These are phyloP conservation scores for Drosophila punjabiensis DNA, from an alignment of 1,140 invertebrate genomes.

Conservation along the genomic window DNA sequence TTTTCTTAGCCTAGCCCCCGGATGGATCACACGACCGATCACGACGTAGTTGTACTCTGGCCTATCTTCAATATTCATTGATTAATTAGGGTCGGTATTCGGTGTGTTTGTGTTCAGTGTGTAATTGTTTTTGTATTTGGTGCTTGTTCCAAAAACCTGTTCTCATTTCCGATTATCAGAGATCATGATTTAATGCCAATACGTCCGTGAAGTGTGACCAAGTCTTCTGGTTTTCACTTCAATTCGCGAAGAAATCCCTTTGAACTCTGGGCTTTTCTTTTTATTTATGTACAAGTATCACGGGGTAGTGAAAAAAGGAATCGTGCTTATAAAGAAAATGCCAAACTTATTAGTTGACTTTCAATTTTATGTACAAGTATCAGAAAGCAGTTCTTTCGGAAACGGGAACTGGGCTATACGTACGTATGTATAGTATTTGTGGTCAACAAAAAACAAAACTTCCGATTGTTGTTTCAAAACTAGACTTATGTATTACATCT, in stretches of 20 bases:
- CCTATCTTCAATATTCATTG: slow-evolving; percentile 8
- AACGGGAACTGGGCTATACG: slow-evolving; percentile 10
- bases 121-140: slow-evolving; percentile 1
- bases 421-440: background rate
- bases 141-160: slow-evolving; percentile 3
- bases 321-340: background rate
- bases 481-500: background rate
- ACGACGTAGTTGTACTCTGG: slow-evolving; percentile 2
- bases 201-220: background rate
- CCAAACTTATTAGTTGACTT: background rate
- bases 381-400: background rate
- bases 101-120: background rate
- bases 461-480: background rate
- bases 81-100: background rate
- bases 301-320: background rate
- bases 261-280: background rate
- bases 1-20: slow-evolving; percentile 36
- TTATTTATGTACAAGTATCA: slow-evolving; percentile 8
- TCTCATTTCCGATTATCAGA: slow-evolving; percentile 11
- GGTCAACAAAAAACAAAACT: slow-evolving; percentile 14
- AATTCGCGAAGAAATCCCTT: too few relatives aligned
- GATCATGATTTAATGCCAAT: background rate
- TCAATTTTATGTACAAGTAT: slow-evolving; percentile 11
- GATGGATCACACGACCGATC: slow-evolving; percentile 8
- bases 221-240: background rate